These are phyloP conservation scores for Chascanopsetta lugubris DNA, from an alignment of 2,113 vertebrate species.

Conservation along the genomic window DNA sequence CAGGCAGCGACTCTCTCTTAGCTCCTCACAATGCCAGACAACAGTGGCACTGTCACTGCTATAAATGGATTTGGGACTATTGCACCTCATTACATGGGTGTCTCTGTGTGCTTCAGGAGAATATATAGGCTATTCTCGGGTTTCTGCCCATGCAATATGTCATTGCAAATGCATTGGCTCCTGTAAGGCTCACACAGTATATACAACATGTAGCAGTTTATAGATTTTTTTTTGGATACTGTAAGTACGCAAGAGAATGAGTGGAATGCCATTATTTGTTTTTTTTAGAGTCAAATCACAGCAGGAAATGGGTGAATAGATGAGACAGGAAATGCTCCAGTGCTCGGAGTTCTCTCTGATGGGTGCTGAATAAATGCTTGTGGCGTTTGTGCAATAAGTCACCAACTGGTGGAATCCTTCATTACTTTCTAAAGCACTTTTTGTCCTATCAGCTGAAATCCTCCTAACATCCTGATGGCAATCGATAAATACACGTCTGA, in stretches of 20 bases:
- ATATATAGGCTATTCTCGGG: conserved; percentile 1
- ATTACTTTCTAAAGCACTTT: no score
- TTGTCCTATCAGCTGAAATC: no score
- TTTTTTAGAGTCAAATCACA: no score
- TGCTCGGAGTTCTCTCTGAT: no score
- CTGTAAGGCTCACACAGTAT: conserved; percentile 5
- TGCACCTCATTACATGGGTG: conserved; percentile 24
- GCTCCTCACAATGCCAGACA: conserved; percentile 29
- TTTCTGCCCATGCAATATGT: conserved; percentile 21
- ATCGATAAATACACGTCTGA: no score
- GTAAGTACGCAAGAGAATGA: no score
- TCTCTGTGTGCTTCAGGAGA: conserved; percentile 26
- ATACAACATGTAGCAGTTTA: conserved; percentile 9
- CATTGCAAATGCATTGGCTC: conserved; percentile 12
- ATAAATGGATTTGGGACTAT: conserved; percentile 42
- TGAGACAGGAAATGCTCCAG: no score
- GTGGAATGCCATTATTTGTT: not conserved
- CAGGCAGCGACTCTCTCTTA: conserved; percentile 29
- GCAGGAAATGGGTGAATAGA: not conserved
- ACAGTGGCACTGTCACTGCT: conserved; percentile 26
- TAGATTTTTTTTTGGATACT: no score
- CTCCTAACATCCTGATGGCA: no score
- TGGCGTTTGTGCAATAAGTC: no score
- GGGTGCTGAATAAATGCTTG: no score
- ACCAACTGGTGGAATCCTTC: no score